phyloP scores from a whole-genome alignment of 2,797 vertebrate genomes.

The Carapus acus region DNA sequence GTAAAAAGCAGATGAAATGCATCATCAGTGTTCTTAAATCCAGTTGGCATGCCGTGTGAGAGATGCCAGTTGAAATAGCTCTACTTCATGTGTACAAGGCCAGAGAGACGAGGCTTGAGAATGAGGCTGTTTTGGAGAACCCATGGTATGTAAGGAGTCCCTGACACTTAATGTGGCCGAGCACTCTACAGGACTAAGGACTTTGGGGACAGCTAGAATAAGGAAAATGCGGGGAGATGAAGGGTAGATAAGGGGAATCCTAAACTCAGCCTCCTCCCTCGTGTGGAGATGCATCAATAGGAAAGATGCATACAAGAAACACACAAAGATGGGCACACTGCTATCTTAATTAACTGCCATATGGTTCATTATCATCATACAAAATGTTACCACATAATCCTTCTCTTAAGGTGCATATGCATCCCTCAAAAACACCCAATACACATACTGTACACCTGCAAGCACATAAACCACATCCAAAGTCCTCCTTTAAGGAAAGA shows the following conservation, averaged over 20 bases:
- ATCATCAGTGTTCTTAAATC: conserved; percentile 1
- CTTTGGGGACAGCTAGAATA: conserved; percentile 33
- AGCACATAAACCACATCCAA: too few relatives aligned
- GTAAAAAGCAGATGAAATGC: too few relatives aligned
- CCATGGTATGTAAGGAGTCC: conserved; percentile 38
- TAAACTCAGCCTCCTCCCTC: conserved; percentile 23
- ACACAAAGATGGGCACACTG: too few relatives aligned
- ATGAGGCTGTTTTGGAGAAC: conserved; percentile 23
- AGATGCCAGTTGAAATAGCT: too few relatives aligned
- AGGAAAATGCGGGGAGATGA: conserved; percentile 17
- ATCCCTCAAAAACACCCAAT: too few relatives aligned
- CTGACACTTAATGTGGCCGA: conserved; percentile 41
- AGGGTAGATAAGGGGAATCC: conserved; percentile 26
- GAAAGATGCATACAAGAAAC: conserved; percentile 13
- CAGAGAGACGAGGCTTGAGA: conserved; percentile 11
- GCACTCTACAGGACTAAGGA: conserved; percentile 39
- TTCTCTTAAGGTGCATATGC: too few relatives aligned
- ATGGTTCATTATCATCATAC: too few relatives aligned
- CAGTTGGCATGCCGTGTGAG: conserved; percentile 6
- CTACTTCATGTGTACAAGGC: too few relatives aligned
- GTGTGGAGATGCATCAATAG: conserved; percentile 27
- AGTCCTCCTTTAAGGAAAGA: too few relatives aligned
- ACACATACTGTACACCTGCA: too few relatives aligned
- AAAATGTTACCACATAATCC: too few relatives aligned
- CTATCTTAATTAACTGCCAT: too few relatives aligned